Evolutionary conservation across 2,113 vertebrate species (phyloP), one percentile per base, ranked within the genome.

Genomic region (Pomatorhinus ruficollis): DNA sequence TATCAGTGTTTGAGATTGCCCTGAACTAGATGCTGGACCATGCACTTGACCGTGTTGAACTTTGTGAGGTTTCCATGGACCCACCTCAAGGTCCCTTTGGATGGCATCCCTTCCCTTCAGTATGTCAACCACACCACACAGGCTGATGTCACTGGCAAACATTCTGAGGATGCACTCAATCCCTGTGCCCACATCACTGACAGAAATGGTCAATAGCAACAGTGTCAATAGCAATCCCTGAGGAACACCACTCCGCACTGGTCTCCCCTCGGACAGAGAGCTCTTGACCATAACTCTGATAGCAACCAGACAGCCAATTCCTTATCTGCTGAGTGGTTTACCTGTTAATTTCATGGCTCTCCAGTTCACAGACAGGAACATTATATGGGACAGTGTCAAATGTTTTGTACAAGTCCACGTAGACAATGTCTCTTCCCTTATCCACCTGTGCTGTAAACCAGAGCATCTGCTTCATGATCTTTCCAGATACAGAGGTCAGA

Each of bases 191-290:
- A 6, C 11, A 11, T 31, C 69, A 24, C 19, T 39, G 50, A 19
- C 28, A 65, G 59, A 56, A 27, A 40, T 19, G 15, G 3, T 28
- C 60, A 64, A 64, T 6, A 28, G 7, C 15, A 39, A 15, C 23
- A 27, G n/a, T 7, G 23, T 1, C 49, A 39, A 8, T 24, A 50
- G 24, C 54, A 60, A 50, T 39, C 50, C 49, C 69, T 56, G 59
- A 28, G 15, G 19, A 39, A 5, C n/a, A 54, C 14, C 49, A 33
- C 40, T 54, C 9, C 2, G 15, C 39, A 15, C 22, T 39, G 33
- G 9, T 39, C 9, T 54, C 14, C n/a, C 23, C 19, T 33, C 0
- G 0, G 40, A 74, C 28, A 45, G n/a, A 54, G 28, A 64, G n/a
- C 5, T 64, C 30, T 23, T 45, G 14, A 22, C 39, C 17, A 8